phyloP scores from a whole-genome alignment of 2,797 vertebrate genomes.

The Paramormyrops hopkinsi region DNA sequence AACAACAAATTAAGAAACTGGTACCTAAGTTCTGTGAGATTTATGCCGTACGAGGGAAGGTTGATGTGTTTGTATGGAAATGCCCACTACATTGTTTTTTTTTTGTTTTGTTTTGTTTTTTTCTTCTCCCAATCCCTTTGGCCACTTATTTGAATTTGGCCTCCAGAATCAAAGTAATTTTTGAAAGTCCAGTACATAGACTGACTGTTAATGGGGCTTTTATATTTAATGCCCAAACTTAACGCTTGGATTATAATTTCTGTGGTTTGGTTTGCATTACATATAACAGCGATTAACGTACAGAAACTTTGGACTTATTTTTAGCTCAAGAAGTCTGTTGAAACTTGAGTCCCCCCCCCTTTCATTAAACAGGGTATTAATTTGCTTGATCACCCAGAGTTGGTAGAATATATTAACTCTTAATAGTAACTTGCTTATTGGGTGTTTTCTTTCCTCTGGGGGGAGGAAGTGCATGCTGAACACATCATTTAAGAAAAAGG shows the following conservation, averaged over 20 bases:
- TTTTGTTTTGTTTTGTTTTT: background rate
- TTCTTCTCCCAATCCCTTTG: background rate
- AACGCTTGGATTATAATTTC: background rate
- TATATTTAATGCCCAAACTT: background rate
- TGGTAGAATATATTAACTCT: background rate
- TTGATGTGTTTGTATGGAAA: background rate
- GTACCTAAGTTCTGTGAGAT: conserved; percentile 42
- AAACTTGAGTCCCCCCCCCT: background rate
- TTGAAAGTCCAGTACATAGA: background rate
- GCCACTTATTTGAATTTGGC: background rate
- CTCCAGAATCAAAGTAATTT: background rate
- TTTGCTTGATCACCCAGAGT: background rate
- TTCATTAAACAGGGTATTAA: background rate
- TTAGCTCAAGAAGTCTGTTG: background rate
- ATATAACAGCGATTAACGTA: background rate
- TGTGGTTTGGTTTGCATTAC: background rate
- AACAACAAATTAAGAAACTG: conserved; percentile 38
- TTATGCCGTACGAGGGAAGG: background rate
- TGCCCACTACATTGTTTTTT: background rate
- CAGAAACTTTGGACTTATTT: background rate
- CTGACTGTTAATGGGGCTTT: background rate
- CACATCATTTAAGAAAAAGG: background rate
- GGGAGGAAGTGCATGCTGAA: background rate
- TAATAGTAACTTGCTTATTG: background rate
- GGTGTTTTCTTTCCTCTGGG: conserved; percentile 1